Evolutionary conservation across 2,797 vertebrate genomes (phyloP).

Genomic region (Esox lucius): DNA sequence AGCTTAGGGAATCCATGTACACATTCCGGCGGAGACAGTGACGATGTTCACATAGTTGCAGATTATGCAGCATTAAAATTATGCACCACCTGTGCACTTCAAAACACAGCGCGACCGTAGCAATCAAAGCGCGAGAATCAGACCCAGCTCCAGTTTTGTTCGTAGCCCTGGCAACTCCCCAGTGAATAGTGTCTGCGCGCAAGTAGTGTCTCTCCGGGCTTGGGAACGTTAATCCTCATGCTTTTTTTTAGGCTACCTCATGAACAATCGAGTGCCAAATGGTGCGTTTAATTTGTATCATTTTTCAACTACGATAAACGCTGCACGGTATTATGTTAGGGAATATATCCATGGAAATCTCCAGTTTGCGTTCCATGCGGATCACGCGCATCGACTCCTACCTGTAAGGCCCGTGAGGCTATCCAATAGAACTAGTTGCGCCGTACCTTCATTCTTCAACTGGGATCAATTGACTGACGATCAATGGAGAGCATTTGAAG

Average conservation of each 20-base stretch:
- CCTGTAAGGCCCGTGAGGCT: neutral
- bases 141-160: conserved; percentile 10
- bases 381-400: neutral
- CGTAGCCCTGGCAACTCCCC: conserved; percentile 39
- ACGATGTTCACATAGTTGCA: conserved; percentile 6
- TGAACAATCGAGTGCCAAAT: neutral
- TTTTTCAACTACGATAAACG: neutral
- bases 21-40: conserved; percentile 21
- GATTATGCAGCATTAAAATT: conserved; percentile 2
- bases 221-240: conserved; percentile 47
- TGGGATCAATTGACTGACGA: neutral
- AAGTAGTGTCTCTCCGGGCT: conserved; percentile 21
- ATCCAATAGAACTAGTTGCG: conserved; percentile 3
- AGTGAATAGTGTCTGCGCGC: conserved; percentile 31
- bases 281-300: neutral
- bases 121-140: conserved; percentile 18
- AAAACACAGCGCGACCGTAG: conserved; percentile 13
- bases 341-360: neutral
- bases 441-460: neutral
- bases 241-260: neutral
- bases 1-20: conserved; percentile 33
- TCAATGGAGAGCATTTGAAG: neutral
- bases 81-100: conserved; percentile 47
- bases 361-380: neutral
- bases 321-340: neutral